Evolutionary conservation across 2,797 vertebrate species (phyloP).

Genomic region (Otolemur crassicaudatus): DNA sequence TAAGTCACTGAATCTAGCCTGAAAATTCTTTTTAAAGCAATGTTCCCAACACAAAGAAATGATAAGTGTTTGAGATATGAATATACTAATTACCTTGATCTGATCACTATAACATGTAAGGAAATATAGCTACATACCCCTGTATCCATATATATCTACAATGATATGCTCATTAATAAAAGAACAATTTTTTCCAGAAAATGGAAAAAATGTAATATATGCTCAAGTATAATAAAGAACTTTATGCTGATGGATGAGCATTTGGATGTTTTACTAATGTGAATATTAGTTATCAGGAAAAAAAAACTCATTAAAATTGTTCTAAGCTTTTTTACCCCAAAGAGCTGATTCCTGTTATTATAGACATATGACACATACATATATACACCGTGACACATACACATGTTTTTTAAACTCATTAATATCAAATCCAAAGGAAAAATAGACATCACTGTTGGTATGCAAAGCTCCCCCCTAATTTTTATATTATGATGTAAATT

Average conservation of each 20-base stretch:
- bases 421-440: slow-evolving; percentile 1
- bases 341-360: not conserved
- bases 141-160: not conserved
- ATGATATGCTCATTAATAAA: not conserved
- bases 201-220: not conserved
- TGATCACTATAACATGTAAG: not conserved
- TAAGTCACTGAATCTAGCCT: not conserved
- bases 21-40: not conserved
- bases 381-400: not conserved
- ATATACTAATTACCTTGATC: not conserved
- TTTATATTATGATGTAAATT: not conserved
- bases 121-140: not conserved
- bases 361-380: not conserved
- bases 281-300: not conserved
- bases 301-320: not conserved
- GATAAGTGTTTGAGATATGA: not conserved
- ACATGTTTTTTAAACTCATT: slow-evolving; percentile 25
- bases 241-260: not conserved
- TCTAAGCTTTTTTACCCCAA: not conserved
- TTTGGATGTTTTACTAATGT: not conserved
- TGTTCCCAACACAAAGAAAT: not conserved
- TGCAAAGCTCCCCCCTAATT: not conserved
- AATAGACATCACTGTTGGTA: not conserved
- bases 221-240: not conserved
- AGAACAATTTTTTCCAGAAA: not conserved